phyloP scores from a whole-genome alignment of 2,797 vertebrate species.

The Balearica regulorum region DNA sequence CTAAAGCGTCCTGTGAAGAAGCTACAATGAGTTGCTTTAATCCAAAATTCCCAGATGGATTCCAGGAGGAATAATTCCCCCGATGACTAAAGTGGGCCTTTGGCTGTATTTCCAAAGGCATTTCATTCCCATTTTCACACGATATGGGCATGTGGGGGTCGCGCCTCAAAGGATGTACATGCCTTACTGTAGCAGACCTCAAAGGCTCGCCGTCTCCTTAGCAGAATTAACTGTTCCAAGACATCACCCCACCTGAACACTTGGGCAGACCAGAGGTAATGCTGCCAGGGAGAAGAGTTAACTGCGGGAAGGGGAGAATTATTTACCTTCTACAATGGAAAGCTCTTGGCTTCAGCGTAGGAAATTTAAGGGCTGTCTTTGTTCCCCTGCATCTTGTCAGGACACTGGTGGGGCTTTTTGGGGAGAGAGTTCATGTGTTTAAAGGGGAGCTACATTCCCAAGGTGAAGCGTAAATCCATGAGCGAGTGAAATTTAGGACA shows the following conservation, averaged over 20 bases:
- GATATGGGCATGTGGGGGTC: neutral
- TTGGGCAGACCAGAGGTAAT: neutral
- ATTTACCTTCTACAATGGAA: neutral
- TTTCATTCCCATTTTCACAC: neutral
- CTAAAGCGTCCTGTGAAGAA: neutral
- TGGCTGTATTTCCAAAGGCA: neutral
- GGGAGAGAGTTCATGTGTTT: neutral
- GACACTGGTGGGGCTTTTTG: neutral
- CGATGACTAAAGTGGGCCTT: neutral
- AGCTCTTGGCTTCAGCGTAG: neutral
- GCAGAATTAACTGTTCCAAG: neutral
- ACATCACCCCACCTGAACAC: neutral
- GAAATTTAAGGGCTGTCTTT: neutral
- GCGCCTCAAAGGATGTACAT: neutral
- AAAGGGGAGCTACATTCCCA: neutral
- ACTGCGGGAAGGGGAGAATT: neutral
- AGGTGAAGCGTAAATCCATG: neutral
- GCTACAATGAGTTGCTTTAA: neutral
- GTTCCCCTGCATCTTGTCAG: neutral
- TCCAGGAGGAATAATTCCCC: neutral
- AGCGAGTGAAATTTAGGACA: neutral
- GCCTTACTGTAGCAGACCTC: neutral
- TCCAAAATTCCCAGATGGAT: neutral
- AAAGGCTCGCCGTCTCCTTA: neutral
- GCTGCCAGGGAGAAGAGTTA: neutral